These are phyloP conservation scores for Bombus impatiens DNA, from an alignment of 1,140 invertebrate species.

Conservation along the genomic window DNA sequence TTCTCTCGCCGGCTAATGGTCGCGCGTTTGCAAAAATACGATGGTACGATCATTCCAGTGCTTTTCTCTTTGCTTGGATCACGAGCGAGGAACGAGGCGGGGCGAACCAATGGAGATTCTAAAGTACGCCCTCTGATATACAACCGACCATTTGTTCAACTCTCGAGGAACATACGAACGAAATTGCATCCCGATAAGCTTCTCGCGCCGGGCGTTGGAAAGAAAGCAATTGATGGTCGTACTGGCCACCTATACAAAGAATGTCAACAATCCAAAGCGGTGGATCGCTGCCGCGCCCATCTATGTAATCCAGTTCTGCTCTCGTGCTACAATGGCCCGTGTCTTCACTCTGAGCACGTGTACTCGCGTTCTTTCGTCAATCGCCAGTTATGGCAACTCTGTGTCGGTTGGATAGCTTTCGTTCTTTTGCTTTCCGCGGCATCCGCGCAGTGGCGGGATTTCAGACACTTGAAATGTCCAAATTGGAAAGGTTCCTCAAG, in stretches of 20 bases:
- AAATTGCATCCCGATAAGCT: slow-evolving; percentile 42
- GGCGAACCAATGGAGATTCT: slow-evolving; percentile 2
- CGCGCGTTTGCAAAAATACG: background rate
- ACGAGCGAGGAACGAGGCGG: slow-evolving; percentile 3
- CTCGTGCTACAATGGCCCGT: no score
- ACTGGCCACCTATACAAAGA: background rate
- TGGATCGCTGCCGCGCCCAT: background rate
- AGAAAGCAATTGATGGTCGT: slow-evolving; percentile 7
- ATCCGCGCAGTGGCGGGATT: no score
- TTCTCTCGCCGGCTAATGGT: background rate
- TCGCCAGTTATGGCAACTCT: background rate
- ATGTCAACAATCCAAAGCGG: slow-evolving; percentile 3
- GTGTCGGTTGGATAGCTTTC: background rate
- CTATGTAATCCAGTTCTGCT: background rate
- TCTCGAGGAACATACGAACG: slow-evolving; percentile 2
- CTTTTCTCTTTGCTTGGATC: background rate
- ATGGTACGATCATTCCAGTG: background rate
- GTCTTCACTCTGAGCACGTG: background rate
- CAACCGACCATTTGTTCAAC: slow-evolving; percentile 33
- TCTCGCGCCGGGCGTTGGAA: background rate
- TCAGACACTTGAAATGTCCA: no score
- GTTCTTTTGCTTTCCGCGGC: no score
- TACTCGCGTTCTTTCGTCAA: background rate
- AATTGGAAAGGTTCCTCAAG: no score
- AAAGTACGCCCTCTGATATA: slow-evolving; percentile 25